Evolutionary conservation across 2,888 invertebrate genomes (phyloP).

Genomic region (Nephrocerus scutellatus): DNA sequence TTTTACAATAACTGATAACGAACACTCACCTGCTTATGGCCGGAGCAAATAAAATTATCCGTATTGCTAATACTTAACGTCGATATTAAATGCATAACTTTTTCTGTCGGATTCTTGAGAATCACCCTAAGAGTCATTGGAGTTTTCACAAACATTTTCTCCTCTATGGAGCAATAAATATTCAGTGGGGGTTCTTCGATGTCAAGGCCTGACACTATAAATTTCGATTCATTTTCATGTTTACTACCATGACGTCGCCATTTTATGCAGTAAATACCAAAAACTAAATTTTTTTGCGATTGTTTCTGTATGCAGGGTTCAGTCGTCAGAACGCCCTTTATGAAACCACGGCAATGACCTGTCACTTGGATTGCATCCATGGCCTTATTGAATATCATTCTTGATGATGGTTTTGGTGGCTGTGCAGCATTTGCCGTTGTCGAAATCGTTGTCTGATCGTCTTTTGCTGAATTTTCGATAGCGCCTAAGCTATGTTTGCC

Average conservation of each 20-base stretch:
- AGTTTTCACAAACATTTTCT: constrained; percentile 47
- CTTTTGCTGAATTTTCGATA: constrained; percentile 18
- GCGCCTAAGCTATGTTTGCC: constrained; percentile 29
- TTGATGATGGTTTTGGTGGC: constrained; percentile 5
- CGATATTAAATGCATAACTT: constrained; percentile 44
- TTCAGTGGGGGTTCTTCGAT: constrained; percentile 45
- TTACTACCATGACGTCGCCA: constrained; percentile 41
- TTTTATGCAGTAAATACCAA: constrained; percentile 45
- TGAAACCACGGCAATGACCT: constrained; percentile 43
- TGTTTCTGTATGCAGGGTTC: constrained; percentile 15
- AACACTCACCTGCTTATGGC: constrained; percentile 71
- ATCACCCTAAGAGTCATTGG: constrained; percentile 46
- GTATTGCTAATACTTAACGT: constrained; percentile 42
- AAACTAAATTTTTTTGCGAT: constrained; percentile 25
- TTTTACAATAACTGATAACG: not conserved
- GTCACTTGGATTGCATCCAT: constrained; percentile 44
- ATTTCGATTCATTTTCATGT: constrained; percentile 46
- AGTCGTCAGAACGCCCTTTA: constrained; percentile 36
- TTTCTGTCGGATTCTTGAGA: constrained; percentile 43
- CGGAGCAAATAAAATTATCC: constrained; percentile 92
- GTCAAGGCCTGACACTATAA: constrained; percentile 41
- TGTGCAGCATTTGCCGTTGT: constrained; percentile 16
- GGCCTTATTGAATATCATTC: constrained; percentile 40
- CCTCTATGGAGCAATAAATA: constrained; percentile 46
- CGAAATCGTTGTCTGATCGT: constrained; percentile 16